Conservation (phyloP, 2,113 vertebrate species). For the Meles meles region DNA sequence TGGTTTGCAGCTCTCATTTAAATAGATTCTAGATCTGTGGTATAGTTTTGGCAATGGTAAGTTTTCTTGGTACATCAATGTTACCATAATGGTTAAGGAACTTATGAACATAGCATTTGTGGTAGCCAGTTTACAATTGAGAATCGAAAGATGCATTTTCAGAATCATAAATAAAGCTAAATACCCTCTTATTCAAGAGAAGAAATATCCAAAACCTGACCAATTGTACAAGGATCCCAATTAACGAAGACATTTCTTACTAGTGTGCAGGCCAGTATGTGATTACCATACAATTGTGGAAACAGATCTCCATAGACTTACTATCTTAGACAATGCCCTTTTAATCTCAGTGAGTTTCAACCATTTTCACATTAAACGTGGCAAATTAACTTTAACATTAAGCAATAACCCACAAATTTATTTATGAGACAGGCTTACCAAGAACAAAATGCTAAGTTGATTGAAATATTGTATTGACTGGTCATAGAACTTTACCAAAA, state of each 20-base stretch:
- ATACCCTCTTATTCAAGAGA: conserved; percentile 69
- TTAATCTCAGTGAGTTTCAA: conserved; percentile 50
- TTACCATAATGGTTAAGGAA: conserved; percentile 68
- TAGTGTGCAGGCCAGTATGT: conserved; percentile 65
- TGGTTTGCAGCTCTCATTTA: conserved; percentile 65
- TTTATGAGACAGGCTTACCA: background rate
- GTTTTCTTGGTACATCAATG: conserved; percentile 68
- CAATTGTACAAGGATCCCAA: conserved; percentile 78
- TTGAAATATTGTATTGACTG: background rate
- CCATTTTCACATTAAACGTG: conserved; percentile 16
- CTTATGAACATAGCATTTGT: conserved; percentile 76
- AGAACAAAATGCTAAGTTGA: background rate
- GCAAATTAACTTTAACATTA: background rate
- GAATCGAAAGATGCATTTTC: conserved; percentile 81
- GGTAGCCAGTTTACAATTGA: conserved; percentile 77
- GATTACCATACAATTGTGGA: conserved; percentile 76
- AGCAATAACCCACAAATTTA: background rate
- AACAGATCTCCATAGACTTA: conserved; percentile 69
- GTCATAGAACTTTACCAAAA: background rate
- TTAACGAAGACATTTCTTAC: conserved; percentile 76
- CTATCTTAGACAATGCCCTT: conserved; percentile 61
- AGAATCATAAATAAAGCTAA: conserved; percentile 83
- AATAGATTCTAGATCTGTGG: conserved; percentile 75
- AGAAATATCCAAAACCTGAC: conserved; percentile 73
- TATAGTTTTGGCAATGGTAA: conserved; percentile 67